Evolutionary conservation across 2,113 vertebrate species (phyloP).

Genomic region (Chamaetylas fuelleborni): DNA sequence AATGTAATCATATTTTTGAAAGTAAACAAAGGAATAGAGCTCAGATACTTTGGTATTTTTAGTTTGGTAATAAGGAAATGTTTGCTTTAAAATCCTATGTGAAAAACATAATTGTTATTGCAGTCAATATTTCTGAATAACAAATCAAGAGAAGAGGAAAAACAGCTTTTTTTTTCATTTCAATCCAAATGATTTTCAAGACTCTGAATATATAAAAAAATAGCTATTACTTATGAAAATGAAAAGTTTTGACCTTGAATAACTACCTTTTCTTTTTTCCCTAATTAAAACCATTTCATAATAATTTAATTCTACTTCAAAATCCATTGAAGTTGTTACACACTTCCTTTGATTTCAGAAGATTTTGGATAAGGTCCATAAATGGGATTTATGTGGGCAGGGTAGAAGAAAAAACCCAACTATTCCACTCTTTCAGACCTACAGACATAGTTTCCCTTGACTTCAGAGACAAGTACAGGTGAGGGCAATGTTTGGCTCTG

Average conservation of each 20-base stretch:
- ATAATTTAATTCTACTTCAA: slow-evolving; percentile 14
- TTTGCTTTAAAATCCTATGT: neutral
- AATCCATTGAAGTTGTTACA: neutral
- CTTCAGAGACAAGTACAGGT: neutral
- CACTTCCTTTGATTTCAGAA: slow-evolving; percentile 17
- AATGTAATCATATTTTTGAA: neutral
- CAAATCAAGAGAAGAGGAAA: neutral
- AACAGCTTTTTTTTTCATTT: neutral
- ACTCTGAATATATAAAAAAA: neutral
- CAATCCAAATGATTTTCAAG: neutral
- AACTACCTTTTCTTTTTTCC: neutral
- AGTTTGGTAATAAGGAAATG: neutral
- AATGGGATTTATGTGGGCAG: neutral
- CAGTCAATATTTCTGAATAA: neutral
- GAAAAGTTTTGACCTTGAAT: neutral
- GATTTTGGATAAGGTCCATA: neutral
- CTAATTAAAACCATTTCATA: neutral
- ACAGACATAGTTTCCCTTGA: neutral
- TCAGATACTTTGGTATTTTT: neutral
- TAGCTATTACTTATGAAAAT: neutral
- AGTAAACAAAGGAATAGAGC: neutral
- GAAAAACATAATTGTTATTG: neutral
- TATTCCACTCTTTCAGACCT: neutral
- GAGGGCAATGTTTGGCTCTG: neutral
- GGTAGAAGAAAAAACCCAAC: neutral